Base-by-base conservation (phyloP, 2,113 vertebrate genomes). In the Fulmarus glacialis region DNA sequence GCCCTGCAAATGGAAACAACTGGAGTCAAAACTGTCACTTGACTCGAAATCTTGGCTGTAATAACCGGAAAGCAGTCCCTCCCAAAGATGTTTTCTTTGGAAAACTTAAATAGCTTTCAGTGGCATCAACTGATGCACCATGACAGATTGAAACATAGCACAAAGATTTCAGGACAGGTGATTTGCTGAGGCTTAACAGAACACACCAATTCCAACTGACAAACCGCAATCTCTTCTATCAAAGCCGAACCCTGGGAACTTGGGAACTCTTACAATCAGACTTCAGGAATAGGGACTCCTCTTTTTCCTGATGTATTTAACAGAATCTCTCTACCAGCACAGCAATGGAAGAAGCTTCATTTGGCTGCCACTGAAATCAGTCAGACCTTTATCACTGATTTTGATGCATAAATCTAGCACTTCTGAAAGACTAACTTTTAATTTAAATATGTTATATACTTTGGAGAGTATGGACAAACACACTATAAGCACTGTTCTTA, bases 1-100 rank as follows among this genome's bases (percentile, higher is more conserved):
- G 66, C 99, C 99, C 99, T 99, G 98, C 24, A 95, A 97, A 96
- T 75, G 70, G 74, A 98, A 96, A 70, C 32, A 98, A 42, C 86
- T 34, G 83, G 38, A 96, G 56, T 97, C 81, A 97, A 74, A 81
- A 82, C 50, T 88, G 50, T 38, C 48, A 24, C 58, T 89, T 42
- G 8, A 58, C 58, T 92, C 68, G 64, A 77, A 92, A 66, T 19
- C 59, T 45, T 66, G 55, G 26, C 48, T 88, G 15, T 68, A 55
- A 66, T 18, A 81, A 63, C 42, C 79, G 47, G 24, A 88, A 36
- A 82, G 8, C 11, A 71, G 52, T 29, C 47, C 36, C 47, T 85
- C 32, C 34, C 10, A n/a, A 87, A 67, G 59, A 13, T 19, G 10
- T 48, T 81, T 82, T 75, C n/a, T 27, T 62, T 55, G n/a, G 72